Evolutionary conservation across 2,888 invertebrate species (phyloP).

Genomic region (Ditylenchus weischeri): DNA sequence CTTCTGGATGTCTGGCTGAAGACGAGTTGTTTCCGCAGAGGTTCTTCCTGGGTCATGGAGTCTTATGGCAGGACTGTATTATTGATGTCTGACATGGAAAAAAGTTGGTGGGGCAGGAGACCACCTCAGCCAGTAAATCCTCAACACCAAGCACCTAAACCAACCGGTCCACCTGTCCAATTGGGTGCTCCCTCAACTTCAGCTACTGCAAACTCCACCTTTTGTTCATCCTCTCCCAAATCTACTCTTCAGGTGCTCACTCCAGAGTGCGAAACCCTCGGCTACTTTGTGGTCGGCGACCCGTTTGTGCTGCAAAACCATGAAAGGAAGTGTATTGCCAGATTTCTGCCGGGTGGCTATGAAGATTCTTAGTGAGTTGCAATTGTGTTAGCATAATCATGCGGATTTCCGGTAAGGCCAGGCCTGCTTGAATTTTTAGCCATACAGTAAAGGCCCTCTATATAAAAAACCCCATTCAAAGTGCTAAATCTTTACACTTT

Average conservation of each 20-base stretch:
- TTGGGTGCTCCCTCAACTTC: not conserved
- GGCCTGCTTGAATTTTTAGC: too few relatives aligned
- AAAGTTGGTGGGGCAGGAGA: constrained; percentile 9
- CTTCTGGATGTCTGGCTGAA: constrained; percentile 53
- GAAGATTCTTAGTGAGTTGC: too few relatives aligned
- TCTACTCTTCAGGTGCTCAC: constrained; percentile 16
- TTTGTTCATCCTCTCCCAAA: not conserved
- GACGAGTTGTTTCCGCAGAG: constrained; percentile 38
- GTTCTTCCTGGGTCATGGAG: constrained; percentile 36
- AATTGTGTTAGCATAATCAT: too few relatives aligned
- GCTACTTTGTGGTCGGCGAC: constrained; percentile 28
- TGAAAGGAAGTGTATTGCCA: constrained; percentile 23
- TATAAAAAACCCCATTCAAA: too few relatives aligned
- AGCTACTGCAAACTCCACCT: not conserved
- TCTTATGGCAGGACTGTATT: constrained; percentile 36
- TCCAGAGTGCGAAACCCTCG: constrained; percentile 24
- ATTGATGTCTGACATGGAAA: constrained; percentile 30
- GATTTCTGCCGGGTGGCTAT: constrained; percentile 11
- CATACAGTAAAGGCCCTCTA: too few relatives aligned
- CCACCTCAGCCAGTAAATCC: not conserved
- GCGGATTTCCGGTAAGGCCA: too few relatives aligned
- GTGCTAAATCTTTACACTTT: too few relatives aligned
- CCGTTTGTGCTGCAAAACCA: constrained; percentile 33
- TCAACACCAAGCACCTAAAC: not conserved
- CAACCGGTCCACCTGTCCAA: not conserved